phyloP scores from a whole-genome alignment of 2,113 vertebrate genomes.

The Ageneiosus marmoratus region DNA sequence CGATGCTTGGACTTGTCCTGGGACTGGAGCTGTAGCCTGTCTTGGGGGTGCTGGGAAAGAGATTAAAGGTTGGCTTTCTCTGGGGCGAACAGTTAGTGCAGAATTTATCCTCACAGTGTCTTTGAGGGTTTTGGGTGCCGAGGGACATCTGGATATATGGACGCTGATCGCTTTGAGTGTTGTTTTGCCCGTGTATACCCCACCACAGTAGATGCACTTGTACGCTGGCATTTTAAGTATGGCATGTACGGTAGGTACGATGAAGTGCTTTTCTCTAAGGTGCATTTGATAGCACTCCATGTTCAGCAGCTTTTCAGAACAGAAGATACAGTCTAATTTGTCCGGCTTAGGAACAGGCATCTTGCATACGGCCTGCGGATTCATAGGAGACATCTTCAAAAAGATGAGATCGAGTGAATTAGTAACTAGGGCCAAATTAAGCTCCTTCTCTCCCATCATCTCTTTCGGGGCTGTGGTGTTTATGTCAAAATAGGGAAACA shows the following conservation, averaged over 20 bases:
- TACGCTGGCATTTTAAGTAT: slow-evolving; percentile 90
- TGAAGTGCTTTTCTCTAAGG: slow-evolving; percentile 88
- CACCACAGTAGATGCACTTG: slow-evolving; percentile 96
- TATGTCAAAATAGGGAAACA: slow-evolving; percentile 91
- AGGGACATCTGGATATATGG: slow-evolving; percentile 87
- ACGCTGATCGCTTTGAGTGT: slow-evolving; percentile 89
- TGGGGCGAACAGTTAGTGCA: slow-evolving; percentile 29
- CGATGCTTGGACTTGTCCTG: slow-evolving; percentile 50
- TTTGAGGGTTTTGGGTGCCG: slow-evolving; percentile 82
- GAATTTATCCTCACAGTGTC: slow-evolving; percentile 46
- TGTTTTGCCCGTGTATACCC: slow-evolving; percentile 93
- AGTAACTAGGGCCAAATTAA: slow-evolving; percentile 86
- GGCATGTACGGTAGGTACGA: slow-evolving; percentile 90
- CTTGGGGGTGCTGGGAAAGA: slow-evolving; percentile 30
- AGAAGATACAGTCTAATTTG: slow-evolving; percentile 85
- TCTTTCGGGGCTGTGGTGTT: slow-evolving; percentile 81
- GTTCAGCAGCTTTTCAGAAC: slow-evolving; percentile 78
- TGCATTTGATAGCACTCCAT: slow-evolving; percentile 82
- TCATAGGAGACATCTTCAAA: slow-evolving; percentile 83
- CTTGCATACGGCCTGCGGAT: slow-evolving; percentile 60
- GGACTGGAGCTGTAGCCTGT: slow-evolving; percentile 26
- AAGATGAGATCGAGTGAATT: slow-evolving; percentile 81
- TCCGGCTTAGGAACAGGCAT: slow-evolving; percentile 60
- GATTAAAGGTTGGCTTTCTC: slow-evolving; percentile 18
- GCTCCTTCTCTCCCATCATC: slow-evolving; percentile 84